phyloP scores from a whole-genome alignment of 2,888 invertebrate species.

The Phlogophora meticulosa region DNA sequence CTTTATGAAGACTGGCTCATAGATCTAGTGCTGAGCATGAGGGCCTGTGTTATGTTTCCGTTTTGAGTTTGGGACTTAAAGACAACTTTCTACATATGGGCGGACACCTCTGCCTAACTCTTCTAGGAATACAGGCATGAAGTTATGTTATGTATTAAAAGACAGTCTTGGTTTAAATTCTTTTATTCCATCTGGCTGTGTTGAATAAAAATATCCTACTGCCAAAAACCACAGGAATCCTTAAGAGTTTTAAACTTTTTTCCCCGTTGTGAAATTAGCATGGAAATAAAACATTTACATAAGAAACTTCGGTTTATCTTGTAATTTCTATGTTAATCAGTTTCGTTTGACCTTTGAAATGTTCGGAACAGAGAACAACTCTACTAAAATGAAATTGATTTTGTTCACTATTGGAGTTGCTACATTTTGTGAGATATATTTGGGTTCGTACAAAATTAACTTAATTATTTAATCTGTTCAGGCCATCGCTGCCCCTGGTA shows the following conservation, averaged over 20 bases:
- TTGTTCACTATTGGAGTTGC: slow-evolving; percentile 37
- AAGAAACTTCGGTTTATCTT: slow-evolving; percentile 57
- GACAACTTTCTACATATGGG: too few relatives aligned
- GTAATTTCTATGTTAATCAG: slow-evolving; percentile 60
- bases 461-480: slow-evolving; percentile 10
- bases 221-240: slow-evolving; percentile 35
- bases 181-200: background rate
- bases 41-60: too few relatives aligned
- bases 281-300: slow-evolving; percentile 63
- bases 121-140: too few relatives aligned
- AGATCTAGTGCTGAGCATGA: too few relatives aligned
- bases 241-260: slow-evolving; percentile 43
- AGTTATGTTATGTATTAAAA: background rate
- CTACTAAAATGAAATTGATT: slow-evolving; percentile 51
- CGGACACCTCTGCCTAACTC: too few relatives aligned
- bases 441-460: slow-evolving; percentile 3
- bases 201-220: background rate
- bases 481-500: slow-evolving; percentile 4
- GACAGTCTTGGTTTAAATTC: background rate
- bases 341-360: slow-evolving; percentile 51
- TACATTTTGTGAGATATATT: slow-evolving; percentile 23
- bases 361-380: slow-evolving; percentile 43
- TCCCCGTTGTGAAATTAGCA: slow-evolving; percentile 54
- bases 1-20: too few relatives aligned
- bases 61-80: too few relatives aligned